These are phyloP conservation scores for Brevimyrus niger DNA, from an alignment of 2,113 vertebrate genomes.

Conservation along the genomic window DNA sequence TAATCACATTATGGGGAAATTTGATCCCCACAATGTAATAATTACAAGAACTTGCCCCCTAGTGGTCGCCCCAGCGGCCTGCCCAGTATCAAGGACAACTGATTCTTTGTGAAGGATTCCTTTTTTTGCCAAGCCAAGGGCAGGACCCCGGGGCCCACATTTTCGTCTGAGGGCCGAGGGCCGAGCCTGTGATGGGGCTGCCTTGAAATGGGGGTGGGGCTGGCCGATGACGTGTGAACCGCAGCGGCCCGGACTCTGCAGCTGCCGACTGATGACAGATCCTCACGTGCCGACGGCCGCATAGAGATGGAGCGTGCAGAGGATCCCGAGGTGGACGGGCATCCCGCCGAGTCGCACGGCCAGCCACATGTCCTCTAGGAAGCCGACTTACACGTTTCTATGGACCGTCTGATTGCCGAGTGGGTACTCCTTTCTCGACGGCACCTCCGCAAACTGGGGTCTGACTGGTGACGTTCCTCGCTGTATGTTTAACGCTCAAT, in stretches of 20 bases:
- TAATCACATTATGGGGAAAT: background rate
- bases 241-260: background rate
- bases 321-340: background rate
- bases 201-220: background rate
- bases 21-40: background rate
- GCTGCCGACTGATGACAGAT: too few species aligned
- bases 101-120: background rate
- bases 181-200: background rate
- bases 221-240: background rate
- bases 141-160: background rate
- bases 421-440: background rate
- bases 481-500: background rate
- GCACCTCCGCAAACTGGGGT: background rate
- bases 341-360: background rate
- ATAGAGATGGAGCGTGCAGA: background rate
- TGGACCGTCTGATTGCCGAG: background rate
- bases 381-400: background rate
- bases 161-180: background rate
- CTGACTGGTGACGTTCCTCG: background rate
- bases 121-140: background rate
- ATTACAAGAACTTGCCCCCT: background rate
- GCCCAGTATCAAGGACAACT: background rate
- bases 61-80: background rate
- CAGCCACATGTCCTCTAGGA: background rate
- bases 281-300: background rate